Base-by-base conservation (phyloP, 2,113 vertebrate genomes). In the Eretmochelys imbricata region DNA sequence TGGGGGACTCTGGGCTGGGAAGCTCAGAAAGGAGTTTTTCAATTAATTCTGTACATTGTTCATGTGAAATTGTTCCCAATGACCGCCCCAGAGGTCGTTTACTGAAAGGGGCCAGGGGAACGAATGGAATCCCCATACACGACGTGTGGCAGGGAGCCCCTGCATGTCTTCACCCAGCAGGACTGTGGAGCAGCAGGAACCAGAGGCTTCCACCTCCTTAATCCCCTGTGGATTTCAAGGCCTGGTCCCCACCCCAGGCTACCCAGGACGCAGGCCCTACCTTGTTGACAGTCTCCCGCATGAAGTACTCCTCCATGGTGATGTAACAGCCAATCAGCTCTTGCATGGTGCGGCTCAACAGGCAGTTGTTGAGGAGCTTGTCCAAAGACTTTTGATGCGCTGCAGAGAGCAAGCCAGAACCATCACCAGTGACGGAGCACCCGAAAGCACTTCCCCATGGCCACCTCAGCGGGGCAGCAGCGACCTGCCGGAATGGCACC, bases 301-400 rank as follows among this genome's bases (percentile, higher is more conserved):
- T 99, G 98, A 99, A 99, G 95, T 99, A 99, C 91, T 99, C 99
- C 95, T 99, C 99, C 99, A 99, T 99, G 81, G 99, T 99, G 95
- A 99, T 99, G 84, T 99, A 99, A 82, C 98, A 99, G 78, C 99
- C 99, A 87, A 99, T 99, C 91, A 99, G 98, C 96, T 99, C 99
- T 96, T 99, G 99, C 99, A 99, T 99, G 84, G 98, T 99, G 46
- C 98, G 98, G 97, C 99, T 99, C 96, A 99, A 96, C 10, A 99
- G 93, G 76, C 99, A 99, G 95, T 99, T 98, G 95, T 99, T 99
- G 89, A 99, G 98, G 72, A 99, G 98, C 88, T 99, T 99, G 97
- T 99, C 99, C 97, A 99, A 97, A 89, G 98, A 98, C 97, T 99
- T 99, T 88, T 99, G 99, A 97, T 99, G 99, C 91, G 99, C 99